These are phyloP conservation scores for Aegypius monachus DNA, from an alignment of 2,113 vertebrate species.

Conservation along the genomic window DNA sequence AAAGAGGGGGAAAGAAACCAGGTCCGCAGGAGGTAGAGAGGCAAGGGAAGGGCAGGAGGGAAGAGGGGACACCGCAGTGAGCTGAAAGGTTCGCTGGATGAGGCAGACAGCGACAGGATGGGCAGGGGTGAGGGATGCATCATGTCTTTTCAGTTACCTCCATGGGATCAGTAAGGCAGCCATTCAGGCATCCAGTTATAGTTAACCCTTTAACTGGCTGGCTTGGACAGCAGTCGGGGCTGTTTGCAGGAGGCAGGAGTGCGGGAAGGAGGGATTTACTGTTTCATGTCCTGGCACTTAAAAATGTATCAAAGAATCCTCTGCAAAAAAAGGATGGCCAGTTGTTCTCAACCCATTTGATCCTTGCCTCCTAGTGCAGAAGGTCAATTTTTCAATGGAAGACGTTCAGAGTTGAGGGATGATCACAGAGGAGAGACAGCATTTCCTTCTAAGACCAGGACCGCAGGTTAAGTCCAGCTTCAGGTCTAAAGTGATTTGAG, in stretches of 20 bases:
- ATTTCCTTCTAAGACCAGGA: constrained; percentile 3
- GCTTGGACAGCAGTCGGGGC: constrained; percentile 16
- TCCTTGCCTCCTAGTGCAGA: not conserved
- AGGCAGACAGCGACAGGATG: not conserved
- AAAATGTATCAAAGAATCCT: constrained; percentile 59
- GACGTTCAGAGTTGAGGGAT: not conserved
- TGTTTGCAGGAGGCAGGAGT: constrained; percentile 47
- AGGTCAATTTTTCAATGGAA: not conserved
- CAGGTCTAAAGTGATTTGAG: not conserved
- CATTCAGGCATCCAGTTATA: constrained; percentile 70
- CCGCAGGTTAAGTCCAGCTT: constrained; percentile 17
- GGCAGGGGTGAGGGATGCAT: not conserved
- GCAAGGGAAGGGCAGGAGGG: not conserved
- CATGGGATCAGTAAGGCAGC: constrained; percentile 77
- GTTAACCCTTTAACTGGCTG: constrained; percentile 62
- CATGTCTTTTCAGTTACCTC: constrained; percentile 66
- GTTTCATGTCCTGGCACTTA: constrained; percentile 64
- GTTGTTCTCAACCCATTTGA: constrained; percentile 54
- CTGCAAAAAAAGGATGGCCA: constrained; percentile 26
- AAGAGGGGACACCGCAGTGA: not conserved
- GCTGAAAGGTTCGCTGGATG: not conserved
- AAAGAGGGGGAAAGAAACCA: not conserved
- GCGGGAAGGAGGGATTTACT: constrained; percentile 38
- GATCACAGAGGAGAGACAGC: not conserved
- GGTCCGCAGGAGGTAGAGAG: not conserved